A percentile compares a stretch with the other conserved stretches of the same genome.
Conservation (phyloP, 92 coral and sea anemone species). For the Epizoanthus stellaris region DNA sequence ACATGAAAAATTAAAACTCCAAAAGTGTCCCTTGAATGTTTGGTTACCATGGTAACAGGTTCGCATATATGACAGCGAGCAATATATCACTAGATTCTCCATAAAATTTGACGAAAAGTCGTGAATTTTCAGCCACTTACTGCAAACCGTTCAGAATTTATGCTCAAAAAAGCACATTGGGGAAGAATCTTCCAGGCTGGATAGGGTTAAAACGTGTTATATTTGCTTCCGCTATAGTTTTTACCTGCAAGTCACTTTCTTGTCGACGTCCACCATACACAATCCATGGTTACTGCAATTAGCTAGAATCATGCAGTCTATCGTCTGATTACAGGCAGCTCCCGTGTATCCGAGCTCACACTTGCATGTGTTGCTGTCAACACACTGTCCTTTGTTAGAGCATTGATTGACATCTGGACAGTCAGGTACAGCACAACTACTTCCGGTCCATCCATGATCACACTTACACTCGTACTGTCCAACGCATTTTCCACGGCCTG, state of each 20-base stretch:
- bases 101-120: no score
- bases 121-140: no score
- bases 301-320: slow-evolving; percentile 50
- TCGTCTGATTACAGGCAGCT: slow-evolving; percentile 41
- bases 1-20: no score
- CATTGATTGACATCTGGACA: slow-evolving; percentile 48
- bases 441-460: slow-evolving; percentile 51
- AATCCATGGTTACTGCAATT: slow-evolving; percentile 65
- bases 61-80: no score
- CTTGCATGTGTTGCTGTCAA: slow-evolving; percentile 49
- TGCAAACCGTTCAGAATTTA: no score
- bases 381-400: slow-evolving; percentile 58
- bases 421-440: slow-evolving; percentile 52
- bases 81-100: no score
- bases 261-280: slow-evolving; percentile 21
- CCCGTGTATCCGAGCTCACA: slow-evolving; percentile 57
- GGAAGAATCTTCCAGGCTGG: no score
- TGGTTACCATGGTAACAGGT: no score
- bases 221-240: no score
- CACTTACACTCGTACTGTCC: slow-evolving; percentile 35
- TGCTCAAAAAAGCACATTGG: no score
- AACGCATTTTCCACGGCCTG: slow-evolving; percentile 41
- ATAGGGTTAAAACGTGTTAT: no score
- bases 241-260: slow-evolving; percentile 48
- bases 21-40: no score